These are phyloP conservation scores for Philantomba maxwellii DNA, from an alignment of 2,113 vertebrate genomes.

Conservation along the genomic window DNA sequence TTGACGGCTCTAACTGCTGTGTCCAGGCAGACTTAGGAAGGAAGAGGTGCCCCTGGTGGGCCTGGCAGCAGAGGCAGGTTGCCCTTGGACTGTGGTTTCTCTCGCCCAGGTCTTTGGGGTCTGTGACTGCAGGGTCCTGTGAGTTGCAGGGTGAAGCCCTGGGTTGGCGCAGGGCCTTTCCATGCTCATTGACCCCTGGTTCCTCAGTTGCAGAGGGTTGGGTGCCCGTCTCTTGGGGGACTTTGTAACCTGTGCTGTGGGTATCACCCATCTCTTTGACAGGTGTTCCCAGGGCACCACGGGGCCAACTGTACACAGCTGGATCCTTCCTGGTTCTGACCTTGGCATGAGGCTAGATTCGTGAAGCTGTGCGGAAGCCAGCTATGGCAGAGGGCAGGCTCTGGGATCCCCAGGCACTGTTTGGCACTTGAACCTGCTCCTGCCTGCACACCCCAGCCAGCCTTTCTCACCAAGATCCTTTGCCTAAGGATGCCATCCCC, in stretches of 20 bases:
- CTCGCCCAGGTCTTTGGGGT: slow-evolving; percentile 22
- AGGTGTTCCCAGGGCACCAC: background rate
- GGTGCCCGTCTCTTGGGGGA: background rate
- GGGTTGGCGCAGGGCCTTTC: background rate
- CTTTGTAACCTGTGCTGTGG: background rate
- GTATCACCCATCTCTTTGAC: background rate
- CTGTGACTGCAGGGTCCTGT: slow-evolving; percentile 24
- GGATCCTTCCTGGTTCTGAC: slow-evolving; percentile 4
- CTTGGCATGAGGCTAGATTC: slow-evolving; percentile 27
- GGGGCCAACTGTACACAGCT: background rate
- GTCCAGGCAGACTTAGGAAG: slow-evolving; percentile 64
- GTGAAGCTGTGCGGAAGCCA: slow-evolving; percentile 28
- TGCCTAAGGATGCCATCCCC: background rate
- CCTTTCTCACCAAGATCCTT: background rate
- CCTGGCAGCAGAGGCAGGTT: slow-evolving; percentile 6
- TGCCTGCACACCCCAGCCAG: background rate
- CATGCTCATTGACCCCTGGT: background rate
- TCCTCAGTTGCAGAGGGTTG: background rate
- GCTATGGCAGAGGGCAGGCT: background rate
- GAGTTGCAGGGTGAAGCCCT: background rate
- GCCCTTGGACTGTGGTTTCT: slow-evolving; percentile 1
- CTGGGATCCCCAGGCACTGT: background rate
- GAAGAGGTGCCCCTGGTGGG: slow-evolving; percentile 40
- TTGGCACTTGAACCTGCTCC: background rate
- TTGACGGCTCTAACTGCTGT: slow-evolving; percentile 27